A percentile compares a stretch with the other conserved stretches of the same genome.
phyloP scores from a whole-genome alignment of 1,140 invertebrate species.

The Batillaria attramentaria region DNA sequence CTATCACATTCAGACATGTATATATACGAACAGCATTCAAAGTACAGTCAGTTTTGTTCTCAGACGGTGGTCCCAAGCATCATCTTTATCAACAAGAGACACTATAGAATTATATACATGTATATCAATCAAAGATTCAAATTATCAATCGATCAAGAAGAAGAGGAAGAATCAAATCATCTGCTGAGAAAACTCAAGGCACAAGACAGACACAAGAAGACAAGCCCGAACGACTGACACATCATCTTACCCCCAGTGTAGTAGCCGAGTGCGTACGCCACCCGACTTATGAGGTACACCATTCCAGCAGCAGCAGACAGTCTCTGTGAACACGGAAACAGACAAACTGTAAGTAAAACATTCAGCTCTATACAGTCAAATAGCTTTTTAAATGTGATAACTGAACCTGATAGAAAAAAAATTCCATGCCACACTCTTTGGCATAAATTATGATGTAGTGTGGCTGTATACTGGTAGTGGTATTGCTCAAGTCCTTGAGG shows the following conservation, averaged over 20 bases:
- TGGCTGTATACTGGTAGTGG: not conserved
- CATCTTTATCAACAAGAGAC: not conserved
- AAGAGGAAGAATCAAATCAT: not conserved
- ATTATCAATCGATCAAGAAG: not conserved
- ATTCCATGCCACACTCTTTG: not conserved
- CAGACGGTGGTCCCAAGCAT: not conserved
- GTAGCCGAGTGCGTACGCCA: conserved; percentile 71
- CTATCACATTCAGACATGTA: too few relatives aligned
- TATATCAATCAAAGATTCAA: not conserved
- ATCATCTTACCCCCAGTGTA: conserved; percentile 70
- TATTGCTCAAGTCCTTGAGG: not conserved
- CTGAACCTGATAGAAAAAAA: not conserved
- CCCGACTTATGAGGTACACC: conserved; percentile 67
- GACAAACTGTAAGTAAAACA: not conserved
- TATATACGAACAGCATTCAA: too few relatives aligned
- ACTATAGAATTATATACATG: not conserved
- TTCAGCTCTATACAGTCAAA: too few relatives aligned
- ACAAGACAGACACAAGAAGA: not conserved
- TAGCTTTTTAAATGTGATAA: not conserved
- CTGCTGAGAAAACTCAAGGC: not conserved
- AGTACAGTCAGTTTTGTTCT: too few relatives aligned
- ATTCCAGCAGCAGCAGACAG: conserved; percentile 53
- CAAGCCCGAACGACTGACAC: too few relatives aligned
- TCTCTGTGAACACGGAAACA: conserved; percentile 32
- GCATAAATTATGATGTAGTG: not conserved